Conservation (phyloP, 2,113 vertebrate species). For the Oxyura jamaicensis region DNA sequence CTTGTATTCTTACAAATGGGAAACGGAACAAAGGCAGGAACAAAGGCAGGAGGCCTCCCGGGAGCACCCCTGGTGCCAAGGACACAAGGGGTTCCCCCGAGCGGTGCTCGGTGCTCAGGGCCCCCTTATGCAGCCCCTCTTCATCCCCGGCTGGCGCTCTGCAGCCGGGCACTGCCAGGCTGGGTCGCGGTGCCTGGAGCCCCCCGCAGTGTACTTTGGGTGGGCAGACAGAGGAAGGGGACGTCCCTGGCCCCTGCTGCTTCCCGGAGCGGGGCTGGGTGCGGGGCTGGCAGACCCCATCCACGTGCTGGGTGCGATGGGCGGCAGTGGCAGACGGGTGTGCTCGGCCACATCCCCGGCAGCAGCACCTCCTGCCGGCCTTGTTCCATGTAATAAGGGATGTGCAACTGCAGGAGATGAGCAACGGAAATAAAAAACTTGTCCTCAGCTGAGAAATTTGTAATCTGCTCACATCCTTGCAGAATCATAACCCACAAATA, state of each 20-base stretch:
- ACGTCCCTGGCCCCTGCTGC: background rate
- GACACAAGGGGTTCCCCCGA: too few relatives aligned
- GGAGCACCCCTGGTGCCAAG: too few relatives aligned
- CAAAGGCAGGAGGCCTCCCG: background rate
- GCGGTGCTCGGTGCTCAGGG: rapidly evolving
- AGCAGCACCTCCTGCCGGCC: rapidly evolving
- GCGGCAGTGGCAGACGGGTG: background rate
- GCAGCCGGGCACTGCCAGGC: too few relatives aligned
- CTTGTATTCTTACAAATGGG: background rate
- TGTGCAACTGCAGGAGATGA: background rate
- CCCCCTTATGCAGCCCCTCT: too few relatives aligned
- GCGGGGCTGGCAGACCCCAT: too few relatives aligned
- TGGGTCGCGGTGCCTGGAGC: too few relatives aligned
- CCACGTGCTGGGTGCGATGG: too few relatives aligned
- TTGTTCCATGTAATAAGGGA: rapidly evolving
- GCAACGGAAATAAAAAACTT: too few relatives aligned
- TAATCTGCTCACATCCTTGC: background rate
- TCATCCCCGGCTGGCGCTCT: too few relatives aligned
- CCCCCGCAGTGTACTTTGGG: too few relatives aligned
- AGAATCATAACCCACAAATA: background rate
- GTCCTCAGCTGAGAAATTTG: background rate
- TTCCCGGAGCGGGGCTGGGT: too few relatives aligned
- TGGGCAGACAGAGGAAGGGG: background rate
- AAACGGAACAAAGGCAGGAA: background rate
- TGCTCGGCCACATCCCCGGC: background rate